Evolutionary conservation across 2,797 vertebrate species (phyloP).

Genomic region (Eulemur rubriventer): DNA sequence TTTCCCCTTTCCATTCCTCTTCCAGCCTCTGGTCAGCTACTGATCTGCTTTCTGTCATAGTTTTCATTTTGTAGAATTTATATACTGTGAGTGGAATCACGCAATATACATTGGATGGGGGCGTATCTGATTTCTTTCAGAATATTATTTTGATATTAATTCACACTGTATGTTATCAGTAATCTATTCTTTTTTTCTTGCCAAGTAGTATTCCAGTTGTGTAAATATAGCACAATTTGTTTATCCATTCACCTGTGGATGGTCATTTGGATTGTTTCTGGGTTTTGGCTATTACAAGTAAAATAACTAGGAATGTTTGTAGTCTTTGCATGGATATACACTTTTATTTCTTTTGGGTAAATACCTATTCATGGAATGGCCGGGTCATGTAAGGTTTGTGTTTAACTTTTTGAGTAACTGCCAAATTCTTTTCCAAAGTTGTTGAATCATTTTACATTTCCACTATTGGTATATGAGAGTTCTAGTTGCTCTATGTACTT

Average conservation of each 20-base stretch:
- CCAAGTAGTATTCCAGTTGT: no score
- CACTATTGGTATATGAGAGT: no score
- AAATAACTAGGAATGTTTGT: not conserved
- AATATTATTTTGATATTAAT: not conserved
- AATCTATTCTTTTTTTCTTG: no score
- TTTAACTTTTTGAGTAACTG: not conserved
- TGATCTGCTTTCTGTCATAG: not conserved
- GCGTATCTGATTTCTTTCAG: not conserved
- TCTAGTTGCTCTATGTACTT: no score
- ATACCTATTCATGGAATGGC: not conserved
- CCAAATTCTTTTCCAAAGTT: no score
- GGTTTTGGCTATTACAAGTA: not conserved
- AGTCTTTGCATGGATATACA: not conserved
- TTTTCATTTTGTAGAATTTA: not conserved
- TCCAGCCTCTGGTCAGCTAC: not conserved
- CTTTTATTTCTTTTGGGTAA: not conserved
- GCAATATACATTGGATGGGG: not conserved
- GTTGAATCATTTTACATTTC: no score
- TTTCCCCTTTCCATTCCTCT: not conserved
- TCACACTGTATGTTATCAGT: not conserved
- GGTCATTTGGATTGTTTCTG: not conserved
- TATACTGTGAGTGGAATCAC: not conserved
- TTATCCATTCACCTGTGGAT: not conserved
- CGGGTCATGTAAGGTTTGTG: not conserved
- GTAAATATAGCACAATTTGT: no score